Evolutionary conservation across 2,113 vertebrate species (phyloP), one percentile per base, ranked within the genome.

Genomic region (Pituophis catenifer): DNA sequence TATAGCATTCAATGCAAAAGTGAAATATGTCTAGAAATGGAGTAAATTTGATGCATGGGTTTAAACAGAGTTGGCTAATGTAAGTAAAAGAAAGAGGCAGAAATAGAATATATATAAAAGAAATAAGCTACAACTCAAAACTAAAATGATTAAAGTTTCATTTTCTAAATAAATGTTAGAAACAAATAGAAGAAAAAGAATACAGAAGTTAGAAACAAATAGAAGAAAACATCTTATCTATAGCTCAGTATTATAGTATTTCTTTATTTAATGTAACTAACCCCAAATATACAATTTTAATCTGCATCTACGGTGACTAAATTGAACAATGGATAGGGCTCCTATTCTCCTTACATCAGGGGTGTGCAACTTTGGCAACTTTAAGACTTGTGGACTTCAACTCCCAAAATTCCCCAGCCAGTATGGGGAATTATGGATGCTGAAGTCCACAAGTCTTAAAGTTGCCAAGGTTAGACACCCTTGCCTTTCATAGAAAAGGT

Each of bases 11-110:
- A 58, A 48, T 33, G n/a, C 38, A 86, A 92, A 92, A 91, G 93
- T 54, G 33, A 86, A 92, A 93, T 70, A 86, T 91, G 15, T 94
- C 94, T 95, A 91, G 91, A 92, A 96, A 57, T 50, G 11, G 86
- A 88, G 50, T 81, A 94, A 94, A 81, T 24, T 75, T 38, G 70
- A 44, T 58, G 58, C 91, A 70, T 12, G 3, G 52, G n/a, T 88
- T 75, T 91, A 65, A 92, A n/a, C 88, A 6, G 19, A 50, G 38
- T 10, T 95, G 88, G 44, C 52, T 29, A 24, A 75, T 48, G n/a
- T 55, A 50, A 50, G 59, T 55, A 50, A 38, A 29, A 62, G 33
- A 48, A 17, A 52, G 44, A 53, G 90, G 21, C 38, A 92, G 88
- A 89, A 23, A 92, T 29, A 86, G 65, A 54, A 2, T 11, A 54